Base-by-base conservation (phyloP, 2,797 vertebrate genomes). In the Merluccius polli region DNA sequence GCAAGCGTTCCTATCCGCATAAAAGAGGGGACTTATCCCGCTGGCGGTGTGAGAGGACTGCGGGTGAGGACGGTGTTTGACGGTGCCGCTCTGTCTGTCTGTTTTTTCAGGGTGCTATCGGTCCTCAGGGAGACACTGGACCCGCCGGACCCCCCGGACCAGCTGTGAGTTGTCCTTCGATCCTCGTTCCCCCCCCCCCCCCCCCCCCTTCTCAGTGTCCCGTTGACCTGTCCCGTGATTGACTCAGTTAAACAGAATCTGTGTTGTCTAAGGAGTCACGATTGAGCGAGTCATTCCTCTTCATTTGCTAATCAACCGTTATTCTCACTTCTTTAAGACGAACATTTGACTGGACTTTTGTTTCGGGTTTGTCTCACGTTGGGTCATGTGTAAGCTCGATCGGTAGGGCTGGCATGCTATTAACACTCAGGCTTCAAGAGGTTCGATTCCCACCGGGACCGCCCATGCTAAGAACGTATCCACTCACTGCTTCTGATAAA, bases 61-160 rank as follows among this genome's bases (percentile, higher is more conserved):
- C 87, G 84, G 86, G 88, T 79, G 83, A 72, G 74, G 74, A 44
- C 13, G 29, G 16, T 80, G 81, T 85, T 74, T 87, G 87, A 89
- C 79, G 79, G 65, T 77, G 72, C 36, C 16, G 41, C 33, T 35
- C 3, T 35, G 33, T 35, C 33, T 44, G 36, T 44, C 41, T 52
- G 48, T 52, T 76, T 83, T 78, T 73, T 4, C 83, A 97, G 96
- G 96, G 96, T 52, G 52, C 82, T 1, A 31, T 91, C 15, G 96
- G 96, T 70, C 87, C 92, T 63, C 92, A 83, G 85, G 96, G 96
- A 77, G 95, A 97, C 86, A 38, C 82, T 0, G 96, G 95, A 21
- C 87, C 71, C 7, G 87, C 91, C 1, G 96, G 96, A 0, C 87
- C 86, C 9, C 95, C 95, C 0, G 96, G 96, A 10, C 86, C 87